Evolutionary conservation across 2,113 vertebrate genomes (phyloP).

Genomic region (Pomatorhinus ruficollis): DNA sequence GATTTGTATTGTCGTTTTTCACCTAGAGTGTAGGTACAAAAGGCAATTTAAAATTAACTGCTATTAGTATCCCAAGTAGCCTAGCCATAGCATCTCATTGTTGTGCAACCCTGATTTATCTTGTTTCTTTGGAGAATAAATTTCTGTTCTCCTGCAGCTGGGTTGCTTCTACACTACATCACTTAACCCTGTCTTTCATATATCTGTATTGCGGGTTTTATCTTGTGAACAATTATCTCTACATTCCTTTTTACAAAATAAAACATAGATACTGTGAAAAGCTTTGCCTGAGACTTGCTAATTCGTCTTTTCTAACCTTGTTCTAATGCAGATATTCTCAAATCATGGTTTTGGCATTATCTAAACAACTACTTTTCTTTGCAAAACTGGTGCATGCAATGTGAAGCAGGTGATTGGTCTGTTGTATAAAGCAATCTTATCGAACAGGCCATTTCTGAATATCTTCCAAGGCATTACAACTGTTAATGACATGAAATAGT

Average conservation of each 20-base stretch:
- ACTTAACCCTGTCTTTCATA: not conserved
- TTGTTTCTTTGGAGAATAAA: not conserved
- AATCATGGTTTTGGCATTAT: not conserved
- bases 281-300: not conserved
- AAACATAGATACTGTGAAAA: not conserved
- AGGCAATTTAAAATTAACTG: not conserved
- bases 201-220: not conserved
- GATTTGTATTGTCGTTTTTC: not conserved
- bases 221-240: not conserved
- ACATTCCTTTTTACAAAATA: not conserved
- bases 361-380: not conserved
- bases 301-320: not conserved
- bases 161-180: not conserved
- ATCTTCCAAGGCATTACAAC: not conserved
- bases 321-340: not conserved
- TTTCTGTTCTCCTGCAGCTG: not conserved
- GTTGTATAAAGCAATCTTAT: not conserved
- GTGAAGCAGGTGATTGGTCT: not conserved
- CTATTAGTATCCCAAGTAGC: not conserved
- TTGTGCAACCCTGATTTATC: not conserved
- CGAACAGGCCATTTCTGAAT: not conserved
- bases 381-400: not conserved
- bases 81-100: not conserved
- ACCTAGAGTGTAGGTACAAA: not conserved
- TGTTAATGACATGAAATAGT: not conserved